Base-by-base conservation (phyloP, 2,113 vertebrate species). In the Diglossa brunneiventris region DNA sequence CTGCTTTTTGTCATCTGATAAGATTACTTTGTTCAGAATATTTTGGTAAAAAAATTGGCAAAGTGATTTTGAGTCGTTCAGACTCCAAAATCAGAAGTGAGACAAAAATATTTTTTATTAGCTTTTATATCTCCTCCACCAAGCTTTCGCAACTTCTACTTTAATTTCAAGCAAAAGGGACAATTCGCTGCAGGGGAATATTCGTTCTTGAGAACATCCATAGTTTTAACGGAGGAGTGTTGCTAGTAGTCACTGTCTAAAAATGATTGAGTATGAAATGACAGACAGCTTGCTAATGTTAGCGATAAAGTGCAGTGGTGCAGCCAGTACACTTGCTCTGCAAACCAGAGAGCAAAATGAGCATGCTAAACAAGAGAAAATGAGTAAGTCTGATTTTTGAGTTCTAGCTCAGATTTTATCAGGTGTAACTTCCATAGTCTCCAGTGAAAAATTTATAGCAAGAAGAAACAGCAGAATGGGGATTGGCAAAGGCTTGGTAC, bases 1-100 rank as follows among this genome's bases (percentile, higher is more conserved):
- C 88, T 94, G 92, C 76, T 64, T 95, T 83, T 90, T 93, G 79
- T 96, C 92, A 96, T 96, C 83, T 89, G 93, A 95, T 96, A 96
- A 94, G 64, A 90, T 41, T 83, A 53, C 69, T 97, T 95, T 93
- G 90, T 92, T 93, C 56, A 72, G 76, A 80, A 75, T 90, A 75
- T 83, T 93, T 94, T 63, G 73, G 86, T 49, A 72, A 89, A 96
- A 73, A 87, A 81, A 55, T 30, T 95, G 85, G 88, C 93, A 86
- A 95, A 74, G 44, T 30, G 13, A 86, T 92, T 89, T 85, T 90
- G 85, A 69, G 26, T 68, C 47, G 31, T 23, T 94, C 63, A 47
- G 72, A 70, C 77, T 89, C 58, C 50, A 86, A 91, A 93, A 93
- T 77, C 83, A 88, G 42, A 95, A 94, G 64, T 42, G 67, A 94